These are phyloP conservation scores for Plumapathes pennacea DNA, from an alignment of 92 coral and sea anemone species.

Conservation along the genomic window DNA sequence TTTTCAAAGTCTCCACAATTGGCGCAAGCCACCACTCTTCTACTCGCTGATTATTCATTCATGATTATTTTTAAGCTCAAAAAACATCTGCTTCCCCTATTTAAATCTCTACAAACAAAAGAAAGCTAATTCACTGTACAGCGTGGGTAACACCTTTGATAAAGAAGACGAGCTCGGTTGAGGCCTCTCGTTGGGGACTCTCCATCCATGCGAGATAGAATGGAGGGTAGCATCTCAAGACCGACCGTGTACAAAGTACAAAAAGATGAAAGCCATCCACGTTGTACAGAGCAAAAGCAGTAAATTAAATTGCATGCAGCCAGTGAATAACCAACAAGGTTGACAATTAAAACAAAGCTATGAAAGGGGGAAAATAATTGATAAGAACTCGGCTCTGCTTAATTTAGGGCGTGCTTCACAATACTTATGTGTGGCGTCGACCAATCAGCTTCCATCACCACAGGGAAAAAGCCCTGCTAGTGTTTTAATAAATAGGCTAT, in stretches of 20 bases:
- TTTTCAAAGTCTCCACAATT: too few species aligned
- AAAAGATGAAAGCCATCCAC: too few species aligned
- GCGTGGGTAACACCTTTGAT: slow-evolving; percentile 99
- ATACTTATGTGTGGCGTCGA: slow-evolving; percentile 71
- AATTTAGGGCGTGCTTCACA: slow-evolving; percentile 83
- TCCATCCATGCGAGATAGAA: slow-evolving; percentile 12
- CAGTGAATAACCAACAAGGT: slow-evolving; percentile 74
- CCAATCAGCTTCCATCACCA: slow-evolving; percentile 83
- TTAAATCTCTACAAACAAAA: slow-evolving; percentile 99
- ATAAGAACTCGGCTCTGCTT: slow-evolving; percentile 65
- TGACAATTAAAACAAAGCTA: slow-evolving; percentile 96
- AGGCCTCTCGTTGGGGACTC: slow-evolving; percentile 45
- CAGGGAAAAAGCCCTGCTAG: slow-evolving; percentile 74
- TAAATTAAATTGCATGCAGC: slow-evolving; percentile 70
- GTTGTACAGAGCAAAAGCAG: too few species aligned
- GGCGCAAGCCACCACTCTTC: too few species aligned
- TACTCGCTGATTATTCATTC: slow-evolving; percentile 88
- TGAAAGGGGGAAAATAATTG: slow-evolving; percentile 77
- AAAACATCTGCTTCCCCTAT: slow-evolving; percentile 99
- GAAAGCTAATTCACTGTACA: slow-evolving; percentile 98
- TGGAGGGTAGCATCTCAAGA: slow-evolving; percentile 13
- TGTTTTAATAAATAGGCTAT: slow-evolving; percentile 77
- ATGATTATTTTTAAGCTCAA: slow-evolving; percentile 99
- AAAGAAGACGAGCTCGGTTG: slow-evolving; percentile 59
- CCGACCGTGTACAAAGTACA: not conserved